These are phyloP conservation scores for Vireo altiloquus DNA, from an alignment of 2,113 vertebrate species.

Conservation along the genomic window DNA sequence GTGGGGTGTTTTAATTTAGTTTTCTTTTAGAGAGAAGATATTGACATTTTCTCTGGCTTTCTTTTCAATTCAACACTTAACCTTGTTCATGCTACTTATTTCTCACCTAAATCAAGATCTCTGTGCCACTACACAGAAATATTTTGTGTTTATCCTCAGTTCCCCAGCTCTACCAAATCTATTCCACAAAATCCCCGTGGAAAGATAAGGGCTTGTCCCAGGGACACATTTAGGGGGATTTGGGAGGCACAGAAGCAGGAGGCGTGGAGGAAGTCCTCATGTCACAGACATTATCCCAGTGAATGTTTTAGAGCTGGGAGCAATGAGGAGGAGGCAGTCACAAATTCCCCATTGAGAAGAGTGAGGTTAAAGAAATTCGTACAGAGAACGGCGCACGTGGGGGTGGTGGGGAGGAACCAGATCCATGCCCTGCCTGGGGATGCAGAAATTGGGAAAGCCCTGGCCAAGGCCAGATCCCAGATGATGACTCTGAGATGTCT, in stretches of 20 bases:
- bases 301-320: background rate
- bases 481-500: accelerated
- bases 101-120: background rate
- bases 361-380: background rate
- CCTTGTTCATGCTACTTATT: background rate
- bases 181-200: background rate
- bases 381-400: accelerated
- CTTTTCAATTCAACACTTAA: background rate
- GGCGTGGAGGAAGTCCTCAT: background rate
- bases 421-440: accelerated
- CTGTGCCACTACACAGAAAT: background rate
- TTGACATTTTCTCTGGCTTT: background rate
- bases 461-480: background rate
- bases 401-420: background rate
- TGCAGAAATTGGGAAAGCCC: background rate
- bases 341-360: background rate
- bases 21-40: background rate
- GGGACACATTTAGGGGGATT: background rate
- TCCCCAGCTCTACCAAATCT: background rate
- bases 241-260: background rate
- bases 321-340: background rate
- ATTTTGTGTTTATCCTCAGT: background rate
- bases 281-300: background rate
- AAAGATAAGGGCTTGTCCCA: background rate
- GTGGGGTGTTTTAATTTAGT: background rate